Evolutionary conservation across 2,888 invertebrate species (phyloP), one percentile per base, ranked within the genome.

Genomic region (Schizotus pectinicornis): DNA sequence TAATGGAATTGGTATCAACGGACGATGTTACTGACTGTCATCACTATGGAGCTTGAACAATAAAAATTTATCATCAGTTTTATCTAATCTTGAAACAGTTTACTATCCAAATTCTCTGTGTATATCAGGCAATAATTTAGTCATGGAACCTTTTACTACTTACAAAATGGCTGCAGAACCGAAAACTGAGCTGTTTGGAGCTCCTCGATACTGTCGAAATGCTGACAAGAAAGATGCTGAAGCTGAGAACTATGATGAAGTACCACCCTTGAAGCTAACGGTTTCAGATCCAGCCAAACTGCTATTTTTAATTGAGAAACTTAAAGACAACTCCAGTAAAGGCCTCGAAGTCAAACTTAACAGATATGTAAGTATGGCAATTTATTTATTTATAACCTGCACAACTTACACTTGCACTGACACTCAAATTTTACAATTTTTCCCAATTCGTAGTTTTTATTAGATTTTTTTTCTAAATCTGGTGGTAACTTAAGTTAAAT

Each of bases 291-390:
- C 86, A 3, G 83, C 82, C 6, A 83, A 83, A 75, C 79, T 86
- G 61, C 73, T 86, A 58, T 80, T 82, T 59, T 76, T 86, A 45
- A 79, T 83, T 31, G 82, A 84, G 77, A 81, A 76, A 62, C 75
- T 87, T 5, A 80, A 77, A 34, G 84, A 85, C 54, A 80, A 80
- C 9, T 76, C 71, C 54, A 82, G 82, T 52, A 76, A 79, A 42
- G 77, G 80, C 47, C 74, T 87, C 13, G 86, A 88, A 74, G 80
- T 80, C 12, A 85, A 83, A 79, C 78, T 88, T 43, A 88, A 88
- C 73, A 74, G 72, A 63, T 87, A 86, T 68, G 88, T 88, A 78
- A 80, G 82, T 80, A 22, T 22, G 5, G 22, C 22, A 22, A 22
- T 22, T 22, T n/a, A n/a, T n/a, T 35, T 11, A 9, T 46, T 57